Evolutionary conservation across 2,888 invertebrate genomes (phyloP), one percentile per base, ranked within the genome.

Genomic region (Platypus cylindrus): DNA sequence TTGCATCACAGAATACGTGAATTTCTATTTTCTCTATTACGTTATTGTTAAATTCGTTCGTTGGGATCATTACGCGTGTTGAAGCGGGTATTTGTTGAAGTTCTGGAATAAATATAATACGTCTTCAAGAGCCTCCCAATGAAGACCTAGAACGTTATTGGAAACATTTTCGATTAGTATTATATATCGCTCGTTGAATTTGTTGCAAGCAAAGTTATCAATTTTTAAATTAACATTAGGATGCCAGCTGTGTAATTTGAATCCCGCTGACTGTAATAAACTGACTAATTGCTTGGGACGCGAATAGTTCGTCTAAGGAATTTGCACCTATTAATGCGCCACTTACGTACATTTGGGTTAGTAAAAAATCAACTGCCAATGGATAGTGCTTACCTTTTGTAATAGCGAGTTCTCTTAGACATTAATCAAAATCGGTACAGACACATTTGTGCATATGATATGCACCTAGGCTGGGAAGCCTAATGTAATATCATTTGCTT

Each of bases 1-100:
- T 43, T 4, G 45, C 45, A 32, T 49, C 47, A 1, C 35, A 38
- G 36, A 48, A 48, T 24, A 39, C 44, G 17, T 48, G 48, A 3
- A 40, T 22, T 26, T 40, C 33, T 3, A 36, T 17, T 13, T 26
- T 27, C 2, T 20, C 7, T 20, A 32, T 13, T 8, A 9, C 11
- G 5, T 17, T 24, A 16, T 24, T 12, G 8, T 7, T 9, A 9
- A 44, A 37, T 24, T 41, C 27, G 15, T 22, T 22, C 18, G 42
- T 13, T 3, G 42, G 42, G 28, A 42, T 36, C 23, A 34, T 36
- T 15, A n/a, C n/a, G n/a, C n/a, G n/a, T n/a, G n/a, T n/a, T n/a
- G n/a, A n/a, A n/a, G n/a, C n/a, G n/a, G n/a, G n/a, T n/a, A n/a
- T n/a, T n/a, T n/a, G n/a, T n/a, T n/a, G n/a, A n/a, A n/a, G n/a